Conservation (phyloP, 2,797 vertebrate species). For the Brachyalestes nurse region DNA sequence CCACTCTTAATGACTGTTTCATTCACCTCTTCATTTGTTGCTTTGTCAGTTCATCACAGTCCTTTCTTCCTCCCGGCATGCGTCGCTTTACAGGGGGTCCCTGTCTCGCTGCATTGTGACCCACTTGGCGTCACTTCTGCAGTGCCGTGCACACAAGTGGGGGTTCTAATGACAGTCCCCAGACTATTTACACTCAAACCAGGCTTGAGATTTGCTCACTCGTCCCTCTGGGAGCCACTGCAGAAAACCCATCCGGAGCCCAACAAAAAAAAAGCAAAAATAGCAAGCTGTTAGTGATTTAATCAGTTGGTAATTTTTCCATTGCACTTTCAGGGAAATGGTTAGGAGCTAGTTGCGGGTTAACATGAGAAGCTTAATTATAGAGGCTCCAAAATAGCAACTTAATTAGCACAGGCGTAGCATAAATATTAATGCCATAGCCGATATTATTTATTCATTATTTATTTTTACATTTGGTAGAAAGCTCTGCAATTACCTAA, state of each 20-base stretch:
- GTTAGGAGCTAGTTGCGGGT: constrained; percentile 1
- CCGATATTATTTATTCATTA: not conserved
- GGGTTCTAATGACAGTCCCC: constrained; percentile 71
- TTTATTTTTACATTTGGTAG: not conserved
- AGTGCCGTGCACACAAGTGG: constrained; percentile 65
- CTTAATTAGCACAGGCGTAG: not conserved
- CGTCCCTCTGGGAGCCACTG: constrained; percentile 58
- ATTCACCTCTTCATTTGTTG: constrained; percentile 28
- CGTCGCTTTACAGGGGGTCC: constrained; percentile 61
- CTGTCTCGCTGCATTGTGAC: constrained; percentile 59
- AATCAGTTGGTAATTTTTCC: not conserved
- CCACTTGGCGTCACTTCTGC: constrained; percentile 53
- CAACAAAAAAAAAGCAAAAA: constrained; percentile 42
- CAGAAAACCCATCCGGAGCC: constrained; percentile 64
- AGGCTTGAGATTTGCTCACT: constrained; percentile 72
- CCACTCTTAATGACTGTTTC: constrained; percentile 4
- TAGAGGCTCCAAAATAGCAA: not conserved
- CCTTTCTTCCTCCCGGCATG: constrained; percentile 61
- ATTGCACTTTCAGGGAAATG: not conserved
- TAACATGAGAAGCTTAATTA: not conserved
- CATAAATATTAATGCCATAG: not conserved
- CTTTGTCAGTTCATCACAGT: constrained; percentile 39
- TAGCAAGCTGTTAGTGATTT: constrained; percentile 47
- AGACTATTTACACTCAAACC: constrained; percentile 72
- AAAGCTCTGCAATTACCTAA: not conserved